phyloP scores from a whole-genome alignment of 2,888 invertebrate genomes.

The Eristalinus aeneus region DNA sequence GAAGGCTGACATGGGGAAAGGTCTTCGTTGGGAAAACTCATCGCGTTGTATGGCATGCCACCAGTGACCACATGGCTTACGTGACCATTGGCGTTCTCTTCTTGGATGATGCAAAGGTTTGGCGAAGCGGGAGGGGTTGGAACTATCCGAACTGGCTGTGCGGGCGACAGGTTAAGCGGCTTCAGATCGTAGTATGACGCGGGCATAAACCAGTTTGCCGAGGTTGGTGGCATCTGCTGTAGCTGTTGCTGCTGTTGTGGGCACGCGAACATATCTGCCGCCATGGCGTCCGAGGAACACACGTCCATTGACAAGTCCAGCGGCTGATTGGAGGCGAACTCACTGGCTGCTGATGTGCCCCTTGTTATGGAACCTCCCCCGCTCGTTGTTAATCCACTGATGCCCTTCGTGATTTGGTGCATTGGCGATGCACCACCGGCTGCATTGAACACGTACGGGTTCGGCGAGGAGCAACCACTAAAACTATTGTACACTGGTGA shows the following conservation, averaged over 20 bases:
- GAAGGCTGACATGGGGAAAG: slow-evolving; percentile 76
- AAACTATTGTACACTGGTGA: slow-evolving; percentile 82
- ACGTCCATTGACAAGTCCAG: slow-evolving; percentile 80
- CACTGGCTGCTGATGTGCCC: slow-evolving; percentile 84
- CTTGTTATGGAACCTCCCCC: slow-evolving; percentile 86
- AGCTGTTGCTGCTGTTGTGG: slow-evolving; percentile 43
- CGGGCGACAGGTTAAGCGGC: slow-evolving; percentile 79
- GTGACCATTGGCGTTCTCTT: slow-evolving; percentile 83
- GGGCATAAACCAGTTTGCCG: slow-evolving; percentile 77
- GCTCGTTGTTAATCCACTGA: slow-evolving; percentile 88
- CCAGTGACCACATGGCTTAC: slow-evolving; percentile 78
- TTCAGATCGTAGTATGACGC: slow-evolving; percentile 79
- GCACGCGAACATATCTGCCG: slow-evolving; percentile 62
- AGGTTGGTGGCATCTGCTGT: slow-evolving; percentile 1
- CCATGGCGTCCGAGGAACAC: slow-evolving; percentile 70
- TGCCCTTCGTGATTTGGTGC: slow-evolving; percentile 86
- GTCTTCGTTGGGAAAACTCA: slow-evolving; percentile 74
- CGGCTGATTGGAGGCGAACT: slow-evolving; percentile 78
- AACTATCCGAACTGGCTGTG: slow-evolving; percentile 79
- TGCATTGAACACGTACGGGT: slow-evolving; percentile 76
- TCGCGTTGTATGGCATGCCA: slow-evolving; percentile 78
- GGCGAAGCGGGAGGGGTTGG: slow-evolving; percentile 80
- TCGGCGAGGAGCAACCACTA: slow-evolving; percentile 79
- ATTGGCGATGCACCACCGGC: slow-evolving; percentile 82
- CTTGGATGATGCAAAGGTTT: slow-evolving; percentile 89